Conservation (phyloP, 2,888 invertebrate genomes). For the Agrotis exclamationis region DNA sequence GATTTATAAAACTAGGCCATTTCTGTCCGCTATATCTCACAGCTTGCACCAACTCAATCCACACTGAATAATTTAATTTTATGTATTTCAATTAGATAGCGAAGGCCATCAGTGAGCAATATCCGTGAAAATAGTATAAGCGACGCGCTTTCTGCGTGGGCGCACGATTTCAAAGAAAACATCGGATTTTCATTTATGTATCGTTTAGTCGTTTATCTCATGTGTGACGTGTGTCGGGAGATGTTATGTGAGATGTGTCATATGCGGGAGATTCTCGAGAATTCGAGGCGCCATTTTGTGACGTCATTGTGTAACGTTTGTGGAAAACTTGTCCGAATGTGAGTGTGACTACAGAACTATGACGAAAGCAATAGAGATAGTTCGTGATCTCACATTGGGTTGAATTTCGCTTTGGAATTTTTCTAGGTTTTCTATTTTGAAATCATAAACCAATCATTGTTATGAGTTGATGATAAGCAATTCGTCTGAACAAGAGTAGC, state of each 20-base stretch:
- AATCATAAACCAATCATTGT: not conserved
- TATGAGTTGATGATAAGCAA: too few species aligned
- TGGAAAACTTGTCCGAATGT: not conserved
- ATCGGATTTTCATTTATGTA: slow-evolving; percentile 36
- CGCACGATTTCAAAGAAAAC: slow-evolving; percentile 40
- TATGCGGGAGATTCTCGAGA: slow-evolving; percentile 38
- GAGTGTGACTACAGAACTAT: not conserved
- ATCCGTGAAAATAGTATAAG: slow-evolving; percentile 67
- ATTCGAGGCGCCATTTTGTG: slow-evolving; percentile 37
- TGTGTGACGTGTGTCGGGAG: slow-evolving; percentile 20
- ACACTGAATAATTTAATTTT: slow-evolving; percentile 50
- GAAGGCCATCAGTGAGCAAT: slow-evolving; percentile 68
- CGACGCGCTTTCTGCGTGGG: slow-evolving; percentile 38
- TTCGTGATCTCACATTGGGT: not conserved
- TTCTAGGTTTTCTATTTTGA: not conserved
- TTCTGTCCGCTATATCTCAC: slow-evolving; percentile 21
- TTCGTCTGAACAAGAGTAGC: not conserved
- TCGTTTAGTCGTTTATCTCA: slow-evolving; percentile 34
- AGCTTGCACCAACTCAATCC: slow-evolving; percentile 18
- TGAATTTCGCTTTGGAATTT: not conserved
- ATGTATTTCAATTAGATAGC: slow-evolving; percentile 67
- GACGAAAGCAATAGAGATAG: not conserved
- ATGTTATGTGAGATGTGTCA: slow-evolving; percentile 36
- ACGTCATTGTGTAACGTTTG: slow-evolving; percentile 2
- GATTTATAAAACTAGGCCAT: slow-evolving; percentile 8